Base-by-base conservation (phyloP, 2,888 invertebrate species). In the Panorpa germanica region DNA sequence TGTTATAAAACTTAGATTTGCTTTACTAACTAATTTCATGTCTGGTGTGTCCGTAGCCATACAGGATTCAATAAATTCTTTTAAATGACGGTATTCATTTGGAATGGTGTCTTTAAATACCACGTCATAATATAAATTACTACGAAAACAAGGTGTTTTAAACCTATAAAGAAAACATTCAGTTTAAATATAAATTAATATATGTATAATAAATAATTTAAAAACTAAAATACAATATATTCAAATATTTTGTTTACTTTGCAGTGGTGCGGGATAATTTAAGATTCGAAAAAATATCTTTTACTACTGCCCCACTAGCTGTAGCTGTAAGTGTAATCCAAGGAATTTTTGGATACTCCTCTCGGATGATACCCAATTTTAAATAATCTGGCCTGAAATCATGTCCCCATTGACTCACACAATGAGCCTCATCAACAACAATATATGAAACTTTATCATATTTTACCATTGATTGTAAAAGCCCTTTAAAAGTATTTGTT, bases 351-450 rank as follows among this genome's bases (percentile, higher is more conserved):
- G 65, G 65, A 47, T 76, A 72, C 37, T 53, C 50, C 16, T 50
- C 45, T 31, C 76, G 59, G 24, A 85, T 54, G 7, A 53, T 47
- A 2, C 91, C 88, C 14, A 99, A 57, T 52, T 86, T 85, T 13
- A 95, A 61, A 51, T 95, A 98, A 52, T 90, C 88, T 0, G 90
- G 90, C 5, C 91, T 64, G 51, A 98, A 98, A 53, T 96, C 95
- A 55, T 96, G 96, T 0, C 98, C 98, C 98, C 96, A 99, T 45
- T 96, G 82, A 43, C 90, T 91, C 1, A 98, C 88, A 58, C 93
- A 93, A 55, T 93, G 93, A 2, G 91, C 93, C 59, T 99, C 98
- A 55, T 99, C 98, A 8, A 98, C 80, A 13, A 93, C 77, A 42
- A 98, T 71, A 51, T 85, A 90, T 1, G 81, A 76, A 4, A 98